These are phyloP conservation scores for Polymixis lichenea DNA, from an alignment of 2,888 invertebrate genomes.

Conservation along the genomic window DNA sequence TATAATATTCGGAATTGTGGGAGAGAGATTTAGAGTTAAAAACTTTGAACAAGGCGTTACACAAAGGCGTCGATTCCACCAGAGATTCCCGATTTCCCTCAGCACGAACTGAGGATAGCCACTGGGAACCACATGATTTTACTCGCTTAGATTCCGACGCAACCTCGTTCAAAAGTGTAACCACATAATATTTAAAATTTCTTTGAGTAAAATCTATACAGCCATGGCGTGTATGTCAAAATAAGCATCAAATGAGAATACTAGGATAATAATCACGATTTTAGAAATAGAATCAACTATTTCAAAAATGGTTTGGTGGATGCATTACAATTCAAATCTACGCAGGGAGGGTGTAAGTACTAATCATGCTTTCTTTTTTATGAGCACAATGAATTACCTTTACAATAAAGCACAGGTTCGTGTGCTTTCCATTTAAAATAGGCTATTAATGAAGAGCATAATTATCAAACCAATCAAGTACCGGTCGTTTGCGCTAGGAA, in stretches of 20 bases:
- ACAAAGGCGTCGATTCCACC: not conserved
- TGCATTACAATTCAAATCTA: slow-evolving; percentile 29
- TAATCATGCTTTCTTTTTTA: not conserved
- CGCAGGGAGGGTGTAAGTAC: slow-evolving; percentile 47
- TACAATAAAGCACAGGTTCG: no score
- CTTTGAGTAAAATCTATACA: slow-evolving; percentile 38
- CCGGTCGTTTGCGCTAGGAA: not conserved
- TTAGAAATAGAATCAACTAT: not conserved
- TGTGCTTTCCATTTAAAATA: not conserved
- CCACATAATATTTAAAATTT: not conserved
- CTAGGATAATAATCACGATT: not conserved
- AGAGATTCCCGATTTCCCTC: not conserved
- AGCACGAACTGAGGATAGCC: not conserved
- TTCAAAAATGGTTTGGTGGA: slow-evolving; percentile 65
- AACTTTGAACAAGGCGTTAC: not conserved
- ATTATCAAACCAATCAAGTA: not conserved
- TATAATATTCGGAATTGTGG: slow-evolving; percentile 7
- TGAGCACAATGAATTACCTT: not conserved
- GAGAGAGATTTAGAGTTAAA: not conserved
- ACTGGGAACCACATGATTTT: not conserved
- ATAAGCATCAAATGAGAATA: not conserved
- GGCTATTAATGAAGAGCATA: not conserved
- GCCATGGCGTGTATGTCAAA: slow-evolving; percentile 29
- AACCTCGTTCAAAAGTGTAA: not conserved
- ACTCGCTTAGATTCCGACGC: not conserved